These are phyloP conservation scores for Aix galericulata DNA, from an alignment of 2,113 vertebrate genomes.

Conservation along the genomic window DNA sequence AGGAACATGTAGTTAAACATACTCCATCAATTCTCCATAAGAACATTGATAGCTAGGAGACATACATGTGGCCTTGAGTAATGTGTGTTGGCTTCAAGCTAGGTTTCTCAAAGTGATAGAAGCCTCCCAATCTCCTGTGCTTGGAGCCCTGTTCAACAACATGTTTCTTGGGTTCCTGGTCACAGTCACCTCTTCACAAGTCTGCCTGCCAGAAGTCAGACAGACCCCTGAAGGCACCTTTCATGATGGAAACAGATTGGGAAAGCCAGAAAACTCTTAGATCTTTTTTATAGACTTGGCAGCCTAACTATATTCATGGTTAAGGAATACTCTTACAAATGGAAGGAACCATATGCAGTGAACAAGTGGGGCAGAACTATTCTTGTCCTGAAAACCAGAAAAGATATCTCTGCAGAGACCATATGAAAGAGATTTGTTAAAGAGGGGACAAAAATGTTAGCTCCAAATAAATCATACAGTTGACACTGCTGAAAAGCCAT, in stretches of 20 bases:
- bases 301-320: slow-evolving; percentile 47
- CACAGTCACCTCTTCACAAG: neutral
- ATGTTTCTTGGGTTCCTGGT: neutral
- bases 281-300: slow-evolving; percentile 59
- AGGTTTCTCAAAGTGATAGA: neutral
- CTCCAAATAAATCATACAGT: neutral
- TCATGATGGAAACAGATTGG: slow-evolving; percentile 31
- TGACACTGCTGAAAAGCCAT: neutral
- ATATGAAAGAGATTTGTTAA: neutral
- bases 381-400: neutral
- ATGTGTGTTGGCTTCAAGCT: neutral
- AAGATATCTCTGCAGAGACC: neutral
- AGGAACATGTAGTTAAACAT: neutral
- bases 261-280: slow-evolving; percentile 55
- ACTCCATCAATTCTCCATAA: neutral
- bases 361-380: slow-evolving; percentile 5
- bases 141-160: neutral
- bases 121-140: neutral
- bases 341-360: neutral
- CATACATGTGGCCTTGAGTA: neutral
- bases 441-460: neutral
- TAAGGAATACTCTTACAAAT: neutral
- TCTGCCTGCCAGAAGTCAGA: slow-evolving; percentile 19
- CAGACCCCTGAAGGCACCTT: slow-evolving; percentile 14
- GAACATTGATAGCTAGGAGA: neutral